Base-by-base conservation (phyloP, 2,888 invertebrate species). In the Sialis lutaria region DNA sequence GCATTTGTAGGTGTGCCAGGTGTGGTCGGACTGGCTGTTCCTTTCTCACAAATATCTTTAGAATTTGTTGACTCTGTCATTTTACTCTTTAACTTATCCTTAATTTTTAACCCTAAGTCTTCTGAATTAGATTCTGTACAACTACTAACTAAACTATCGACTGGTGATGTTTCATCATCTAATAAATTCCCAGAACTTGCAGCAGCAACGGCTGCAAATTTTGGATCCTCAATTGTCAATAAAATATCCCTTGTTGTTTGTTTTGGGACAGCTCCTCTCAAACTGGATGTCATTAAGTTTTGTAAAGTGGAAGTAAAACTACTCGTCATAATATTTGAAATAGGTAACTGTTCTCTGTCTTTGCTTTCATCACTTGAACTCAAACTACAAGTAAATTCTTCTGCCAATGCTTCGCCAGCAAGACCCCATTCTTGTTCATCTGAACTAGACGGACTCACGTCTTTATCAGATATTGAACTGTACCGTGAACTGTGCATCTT, bases 131-230 rank as follows among this genome's bases (percentile, higher is more conserved):
- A 71, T 53, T 77, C 78, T 44, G 77, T 77, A 8, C 74, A 76
- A 55, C 79, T 79, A 35, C 76, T 77, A 51, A 83, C 78, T 44
- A 85, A 64, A 58, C 85, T 85, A 55, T 85, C 86, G 1, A 84
- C 83, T 9, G 88, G 88, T 0, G 86, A 86, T 0, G 84, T 83
- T 59, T 88, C 87, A 56, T 88, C 87, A 52, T 86, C 86, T 33
- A 88, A 67, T 33, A 87, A 64, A 49, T 77, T 75, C 39, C 76
- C 77, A 1, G 76, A 75, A 40, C 79, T 80, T 43, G 74, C 68
- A 43, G 82, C 77, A 4, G 79, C 79, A 58, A 82, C 70, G 49
- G 73, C 72, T 0, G 84, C 85, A 55, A 87, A 86, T 55, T 83
- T 82, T 2, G 79, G 75, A 58, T 82, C 82, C 56, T 82, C 82